A percentile compares a stretch with the other conserved stretches of the same genome.
Evolutionary conservation across 1,140 invertebrate genomes (phyloP).

Genomic region (Cherax destructor): DNA sequence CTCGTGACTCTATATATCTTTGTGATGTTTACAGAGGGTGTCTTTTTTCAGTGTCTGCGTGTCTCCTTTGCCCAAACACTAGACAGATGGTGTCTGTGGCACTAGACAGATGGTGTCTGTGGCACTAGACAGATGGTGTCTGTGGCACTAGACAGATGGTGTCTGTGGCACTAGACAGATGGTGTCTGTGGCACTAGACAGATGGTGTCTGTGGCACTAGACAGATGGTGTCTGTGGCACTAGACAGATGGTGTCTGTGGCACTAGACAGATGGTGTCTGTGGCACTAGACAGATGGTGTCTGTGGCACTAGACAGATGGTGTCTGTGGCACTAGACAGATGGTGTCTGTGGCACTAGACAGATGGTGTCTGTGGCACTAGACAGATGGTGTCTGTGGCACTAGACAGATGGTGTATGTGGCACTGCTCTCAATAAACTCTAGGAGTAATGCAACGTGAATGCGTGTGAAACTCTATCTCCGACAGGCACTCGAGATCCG

Average conservation of each 20-base stretch:
- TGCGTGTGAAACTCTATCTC: neutral
- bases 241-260: neutral
- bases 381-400: neutral
- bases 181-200: neutral
- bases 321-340: neutral
- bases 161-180: neutral
- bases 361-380: neutral
- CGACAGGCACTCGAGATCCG: neutral
- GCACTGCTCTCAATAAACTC: neutral
- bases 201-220: neutral
- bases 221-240: neutral
- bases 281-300: neutral
- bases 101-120: neutral
- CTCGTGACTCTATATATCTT: neutral
- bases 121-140: neutral
- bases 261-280: neutral
- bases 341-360: neutral
- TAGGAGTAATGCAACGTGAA: neutral
- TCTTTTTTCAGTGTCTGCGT: too few relatives aligned
- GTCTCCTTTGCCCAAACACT: neutral
- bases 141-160: neutral
- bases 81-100: neutral
- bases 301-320: neutral
- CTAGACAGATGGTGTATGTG: neutral
- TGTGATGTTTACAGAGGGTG: neutral